Conservation (phyloP, 2,113 vertebrate species). For the Accipiter cooperii region DNA sequence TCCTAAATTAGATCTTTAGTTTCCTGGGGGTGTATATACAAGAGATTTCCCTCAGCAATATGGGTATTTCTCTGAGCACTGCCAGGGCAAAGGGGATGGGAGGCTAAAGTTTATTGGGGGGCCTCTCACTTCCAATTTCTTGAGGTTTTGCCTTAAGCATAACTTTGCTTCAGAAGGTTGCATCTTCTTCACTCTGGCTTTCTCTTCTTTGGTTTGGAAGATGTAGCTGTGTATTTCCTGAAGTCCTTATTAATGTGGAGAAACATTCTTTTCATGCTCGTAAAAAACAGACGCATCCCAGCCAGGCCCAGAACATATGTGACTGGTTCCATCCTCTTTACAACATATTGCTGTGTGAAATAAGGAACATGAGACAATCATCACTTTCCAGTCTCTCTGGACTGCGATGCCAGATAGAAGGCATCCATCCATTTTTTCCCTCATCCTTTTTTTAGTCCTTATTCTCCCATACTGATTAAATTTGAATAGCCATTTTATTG, state of each 20-base stretch:
- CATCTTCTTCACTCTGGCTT: slow-evolving; percentile 2
- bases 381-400: slow-evolving; percentile 42
- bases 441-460: slow-evolving; percentile 31
- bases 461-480: slow-evolving; percentile 9
- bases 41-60: neutral
- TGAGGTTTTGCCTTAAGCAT: neutral
- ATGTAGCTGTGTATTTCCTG: slow-evolving; percentile 44
- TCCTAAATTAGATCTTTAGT: neutral
- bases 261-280: slow-evolving; percentile 47
- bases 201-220: slow-evolving; percentile 46
- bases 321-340: slow-evolving; percentile 48
- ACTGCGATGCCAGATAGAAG: slow-evolving; percentile 48
- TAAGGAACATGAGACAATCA: slow-evolving; percentile 55
- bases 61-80: neutral
- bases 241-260: slow-evolving; percentile 56
- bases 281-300: slow-evolving; percentile 52
- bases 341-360: slow-evolving; percentile 57
- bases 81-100: neutral
- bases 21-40: neutral
- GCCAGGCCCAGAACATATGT: slow-evolving; percentile 58
- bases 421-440: slow-evolving; percentile 43
- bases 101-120: neutral
- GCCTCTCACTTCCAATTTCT: neutral
- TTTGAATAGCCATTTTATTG: slow-evolving; percentile 57
- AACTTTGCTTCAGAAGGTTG: neutral